Conservation (phyloP, 2,113 vertebrate species). For the Donacobius atricapilla region DNA sequence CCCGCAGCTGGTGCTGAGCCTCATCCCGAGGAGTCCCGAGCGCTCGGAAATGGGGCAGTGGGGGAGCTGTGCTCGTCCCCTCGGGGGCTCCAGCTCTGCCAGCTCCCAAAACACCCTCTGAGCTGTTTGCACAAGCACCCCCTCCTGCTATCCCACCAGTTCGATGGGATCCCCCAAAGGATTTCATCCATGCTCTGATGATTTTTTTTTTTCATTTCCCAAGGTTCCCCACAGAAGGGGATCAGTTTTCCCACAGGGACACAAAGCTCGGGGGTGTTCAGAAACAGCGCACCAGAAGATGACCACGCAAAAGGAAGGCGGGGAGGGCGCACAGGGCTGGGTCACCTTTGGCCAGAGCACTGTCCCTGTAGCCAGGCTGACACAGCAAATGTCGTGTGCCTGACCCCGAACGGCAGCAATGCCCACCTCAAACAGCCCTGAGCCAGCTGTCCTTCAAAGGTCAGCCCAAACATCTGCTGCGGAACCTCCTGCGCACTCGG, state of each 20-base stretch:
- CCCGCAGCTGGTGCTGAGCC: not conserved
- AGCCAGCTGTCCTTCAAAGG: not conserved
- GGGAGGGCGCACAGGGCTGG: fast-evolving
- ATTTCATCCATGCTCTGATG: not conserved
- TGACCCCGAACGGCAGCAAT: no score
- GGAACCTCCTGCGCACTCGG: not conserved
- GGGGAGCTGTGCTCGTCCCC: not conserved
- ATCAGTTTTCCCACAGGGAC: not conserved
- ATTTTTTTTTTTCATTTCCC: not conserved
- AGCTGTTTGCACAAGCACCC: not conserved
- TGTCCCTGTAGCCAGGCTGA: not conserved
- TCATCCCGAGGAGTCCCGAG: fast-evolving
- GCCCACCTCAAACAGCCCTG: fast-evolving
- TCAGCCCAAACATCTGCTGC: not conserved
- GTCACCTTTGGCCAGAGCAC: not conserved
- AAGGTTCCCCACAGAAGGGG: not conserved
- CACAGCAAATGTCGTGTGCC: fast-evolving
- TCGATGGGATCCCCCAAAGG: not conserved
- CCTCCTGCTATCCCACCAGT: not conserved
- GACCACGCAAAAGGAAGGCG: not conserved
- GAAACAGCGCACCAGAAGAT: fast-evolving
- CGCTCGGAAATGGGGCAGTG: not conserved
- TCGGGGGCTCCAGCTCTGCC: not conserved
- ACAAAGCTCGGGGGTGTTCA: not conserved
- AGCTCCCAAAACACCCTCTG: not conserved